These are phyloP conservation scores for Elysia crispata DNA, from an alignment of 2,888 invertebrate species.

Conservation along the genomic window DNA sequence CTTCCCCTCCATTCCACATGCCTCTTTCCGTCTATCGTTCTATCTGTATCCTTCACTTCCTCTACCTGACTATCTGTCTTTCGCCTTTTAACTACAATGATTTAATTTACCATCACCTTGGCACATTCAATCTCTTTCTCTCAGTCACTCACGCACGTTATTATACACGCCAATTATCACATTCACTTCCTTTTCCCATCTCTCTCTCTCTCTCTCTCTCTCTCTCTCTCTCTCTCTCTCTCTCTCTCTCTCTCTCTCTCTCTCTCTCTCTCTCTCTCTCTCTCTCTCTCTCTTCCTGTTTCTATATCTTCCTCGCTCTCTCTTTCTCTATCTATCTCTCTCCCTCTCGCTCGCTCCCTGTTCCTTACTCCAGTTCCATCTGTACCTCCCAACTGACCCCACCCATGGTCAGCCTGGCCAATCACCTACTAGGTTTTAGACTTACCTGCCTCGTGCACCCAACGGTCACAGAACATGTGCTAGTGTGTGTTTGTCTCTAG, in stretches of 20 bases:
- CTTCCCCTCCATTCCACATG: not conserved
- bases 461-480: not conserved
- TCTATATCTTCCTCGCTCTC: not conserved
- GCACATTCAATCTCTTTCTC: not conserved
- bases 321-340: slow-evolving; percentile 17
- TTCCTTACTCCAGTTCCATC: not conserved
- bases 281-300: not conserved
- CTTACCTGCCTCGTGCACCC: too few relatives aligned
- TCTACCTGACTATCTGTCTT: too few relatives aligned
- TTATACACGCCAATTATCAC: too few relatives aligned
- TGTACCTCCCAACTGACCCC: not conserved
- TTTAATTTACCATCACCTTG: not conserved
- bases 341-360: slow-evolving; percentile 11
- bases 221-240: not conserved
- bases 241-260: not conserved
- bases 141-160: too few relatives aligned
- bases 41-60: not conserved
- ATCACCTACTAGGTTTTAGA: too few relatives aligned
- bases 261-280: not conserved
- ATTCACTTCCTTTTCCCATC: not conserved
- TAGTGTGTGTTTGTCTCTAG: not conserved
- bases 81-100: too few relatives aligned
- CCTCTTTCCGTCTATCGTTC: not conserved
- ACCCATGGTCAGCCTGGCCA: not conserved
- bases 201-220: too few relatives aligned